phyloP scores from a whole-genome alignment of 1,140 invertebrate species.

The Asbolus verrucosus region DNA sequence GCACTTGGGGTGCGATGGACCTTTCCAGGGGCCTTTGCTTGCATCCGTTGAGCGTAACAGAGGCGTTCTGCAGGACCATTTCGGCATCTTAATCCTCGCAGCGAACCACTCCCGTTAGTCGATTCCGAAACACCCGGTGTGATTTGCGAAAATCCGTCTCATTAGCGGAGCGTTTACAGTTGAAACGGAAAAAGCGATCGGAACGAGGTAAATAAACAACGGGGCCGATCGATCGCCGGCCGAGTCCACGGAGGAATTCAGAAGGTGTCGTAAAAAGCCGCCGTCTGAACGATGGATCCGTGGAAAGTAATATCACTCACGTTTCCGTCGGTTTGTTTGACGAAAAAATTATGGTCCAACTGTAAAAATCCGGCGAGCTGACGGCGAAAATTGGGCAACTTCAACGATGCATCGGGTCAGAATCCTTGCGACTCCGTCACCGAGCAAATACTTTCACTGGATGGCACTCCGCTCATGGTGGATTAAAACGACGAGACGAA shows the following conservation, averaged over 20 bases:
- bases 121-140: background rate
- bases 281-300: too few relatives aligned
- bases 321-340: too few relatives aligned
- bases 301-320: too few relatives aligned
- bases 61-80: slow-evolving; percentile 52
- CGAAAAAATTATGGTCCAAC: too few relatives aligned
- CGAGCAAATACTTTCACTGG: background rate
- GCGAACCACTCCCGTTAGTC: background rate
- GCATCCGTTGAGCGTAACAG: slow-evolving; percentile 33
- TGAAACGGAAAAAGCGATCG: background rate
- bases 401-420: background rate
- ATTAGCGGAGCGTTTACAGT: background rate
- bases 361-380: too few relatives aligned
- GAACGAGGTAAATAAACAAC: slow-evolving; percentile 11
- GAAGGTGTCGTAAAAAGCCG: too few relatives aligned
- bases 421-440: background rate
- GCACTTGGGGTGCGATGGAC: slow-evolving; percentile 47
- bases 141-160: slow-evolving; percentile 11
- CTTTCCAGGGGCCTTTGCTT: slow-evolving; percentile 39
- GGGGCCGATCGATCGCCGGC: too few relatives aligned
- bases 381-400: background rate
- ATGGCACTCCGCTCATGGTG: too few relatives aligned
- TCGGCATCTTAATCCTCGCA: slow-evolving; percentile 43
- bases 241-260: too few relatives aligned
- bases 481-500: too few relatives aligned